These are phyloP conservation scores for Camelus dromedarius DNA, from an alignment of 2,113 vertebrate genomes.

Conservation along the genomic window DNA sequence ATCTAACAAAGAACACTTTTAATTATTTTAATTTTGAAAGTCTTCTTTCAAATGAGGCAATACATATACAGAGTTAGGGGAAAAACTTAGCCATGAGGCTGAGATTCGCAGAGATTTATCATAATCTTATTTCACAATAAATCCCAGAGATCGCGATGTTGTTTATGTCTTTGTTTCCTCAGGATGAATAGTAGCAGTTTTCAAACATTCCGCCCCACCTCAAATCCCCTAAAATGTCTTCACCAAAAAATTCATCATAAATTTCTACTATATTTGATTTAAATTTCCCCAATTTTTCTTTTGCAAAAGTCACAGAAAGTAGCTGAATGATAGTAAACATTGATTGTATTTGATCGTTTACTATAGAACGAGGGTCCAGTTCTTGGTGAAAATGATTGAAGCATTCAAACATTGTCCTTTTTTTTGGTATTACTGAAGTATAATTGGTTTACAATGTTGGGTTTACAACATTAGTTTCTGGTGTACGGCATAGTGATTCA, in stretches of 20 bases:
- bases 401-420: background rate
- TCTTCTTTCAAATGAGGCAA: background rate
- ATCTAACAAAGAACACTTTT: background rate
- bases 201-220: background rate
- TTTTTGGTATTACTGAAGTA: no score
- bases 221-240: background rate
- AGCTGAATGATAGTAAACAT: background rate
- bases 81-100: background rate
- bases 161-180: background rate
- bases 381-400: background rate
- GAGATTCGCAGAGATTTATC: background rate
- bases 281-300: background rate
- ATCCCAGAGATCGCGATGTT: background rate
- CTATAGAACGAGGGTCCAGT: background rate
- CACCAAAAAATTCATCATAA: background rate
- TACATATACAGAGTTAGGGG: background rate
- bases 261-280: conserved; percentile 1
- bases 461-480: no score
- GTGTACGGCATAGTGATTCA: no score
- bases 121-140: background rate
- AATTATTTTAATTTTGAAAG: conserved; percentile 47
- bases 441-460: no score
- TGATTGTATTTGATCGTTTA: background rate
- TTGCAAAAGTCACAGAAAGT: background rate
- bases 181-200: background rate